These are phyloP conservation scores for Phrynocephalus forsythii DNA, from an alignment of 2,797 vertebrate genomes.

Conservation along the genomic window DNA sequence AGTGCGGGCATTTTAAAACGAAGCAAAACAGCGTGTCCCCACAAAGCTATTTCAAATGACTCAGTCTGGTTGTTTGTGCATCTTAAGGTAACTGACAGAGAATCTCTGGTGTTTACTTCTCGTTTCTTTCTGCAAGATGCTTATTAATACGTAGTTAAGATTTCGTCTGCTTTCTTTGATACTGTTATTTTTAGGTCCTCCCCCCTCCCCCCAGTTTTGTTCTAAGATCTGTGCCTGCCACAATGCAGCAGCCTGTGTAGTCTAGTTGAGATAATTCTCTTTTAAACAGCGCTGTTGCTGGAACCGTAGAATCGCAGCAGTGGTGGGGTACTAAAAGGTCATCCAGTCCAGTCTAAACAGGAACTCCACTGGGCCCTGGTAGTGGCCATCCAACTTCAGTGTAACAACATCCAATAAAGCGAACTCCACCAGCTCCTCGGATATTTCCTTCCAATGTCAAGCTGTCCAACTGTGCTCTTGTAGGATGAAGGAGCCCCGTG, in stretches of 20 bases:
- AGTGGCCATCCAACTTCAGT: too few relatives aligned
- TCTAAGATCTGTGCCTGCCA: neutral
- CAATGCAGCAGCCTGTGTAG: neutral
- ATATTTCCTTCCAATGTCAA: too few relatives aligned
- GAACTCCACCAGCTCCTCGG: too few relatives aligned
- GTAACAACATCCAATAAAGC: too few relatives aligned
- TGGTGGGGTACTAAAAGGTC: too few relatives aligned
- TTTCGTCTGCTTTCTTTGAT: neutral
- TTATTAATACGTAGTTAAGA: neutral
- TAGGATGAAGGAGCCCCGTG: too few relatives aligned
- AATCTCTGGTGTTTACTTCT: neutral
- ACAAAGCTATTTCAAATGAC: neutral
- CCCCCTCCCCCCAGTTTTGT: neutral
- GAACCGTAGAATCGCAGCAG: too few relatives aligned
- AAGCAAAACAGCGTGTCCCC: neutral
- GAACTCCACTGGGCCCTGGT: too few relatives aligned
- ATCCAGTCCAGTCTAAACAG: too few relatives aligned
- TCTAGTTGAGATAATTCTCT: conserved; percentile 5
- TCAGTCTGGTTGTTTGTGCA: neutral
- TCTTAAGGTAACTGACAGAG: neutral
- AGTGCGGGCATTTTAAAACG: too few relatives aligned
- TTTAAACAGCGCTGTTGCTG: neutral
- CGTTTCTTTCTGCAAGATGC: neutral
- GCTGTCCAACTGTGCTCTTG: too few relatives aligned
- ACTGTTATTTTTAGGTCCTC: neutral